phyloP scores from a whole-genome alignment of 2,888 invertebrate genomes.

The Latrodectus elegans region DNA sequence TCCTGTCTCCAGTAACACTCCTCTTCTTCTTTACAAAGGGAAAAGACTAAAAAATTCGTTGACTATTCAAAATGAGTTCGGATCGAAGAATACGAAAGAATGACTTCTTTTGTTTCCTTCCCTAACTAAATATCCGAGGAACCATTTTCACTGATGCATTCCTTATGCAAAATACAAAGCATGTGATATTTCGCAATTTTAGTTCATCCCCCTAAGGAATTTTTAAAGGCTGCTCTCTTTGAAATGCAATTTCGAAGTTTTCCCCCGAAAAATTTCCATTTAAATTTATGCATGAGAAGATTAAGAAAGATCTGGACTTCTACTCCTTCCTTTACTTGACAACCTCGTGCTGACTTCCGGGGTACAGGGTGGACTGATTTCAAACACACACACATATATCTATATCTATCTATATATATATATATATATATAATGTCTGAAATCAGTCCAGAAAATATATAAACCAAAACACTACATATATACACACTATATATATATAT shows the following conservation, averaged over 20 bases:
- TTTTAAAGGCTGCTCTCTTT: constrained; percentile 60
- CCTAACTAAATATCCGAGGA: constrained; percentile 30
- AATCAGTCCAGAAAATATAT: too few relatives aligned
- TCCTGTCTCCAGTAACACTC: neutral
- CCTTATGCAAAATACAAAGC: constrained; percentile 53
- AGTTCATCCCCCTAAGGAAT: constrained; percentile 52
- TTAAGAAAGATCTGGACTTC: constrained; percentile 62
- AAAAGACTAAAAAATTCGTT: neutral
- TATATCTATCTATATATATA: too few relatives aligned
- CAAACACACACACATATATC: neutral
- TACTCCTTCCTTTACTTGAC: constrained; percentile 44
- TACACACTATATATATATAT: too few relatives aligned
- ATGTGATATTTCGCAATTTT: constrained; percentile 58
- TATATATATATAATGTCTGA: too few relatives aligned
- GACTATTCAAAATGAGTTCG: constrained; percentile 5
- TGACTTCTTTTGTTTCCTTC: constrained; percentile 19
- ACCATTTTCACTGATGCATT: constrained; percentile 43
- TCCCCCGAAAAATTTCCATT: constrained; percentile 63
- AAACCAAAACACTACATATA: too few relatives aligned
- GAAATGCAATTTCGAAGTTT: constrained; percentile 67
- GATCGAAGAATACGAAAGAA: neutral
- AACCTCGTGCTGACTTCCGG: constrained; percentile 42
- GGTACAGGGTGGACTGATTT: constrained; percentile 36
- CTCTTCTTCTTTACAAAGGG: neutral
- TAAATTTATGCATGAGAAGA: constrained; percentile 69